These are phyloP conservation scores for Hycleus cichorii DNA, from an alignment of 1,140 invertebrate species.

Conservation along the genomic window DNA sequence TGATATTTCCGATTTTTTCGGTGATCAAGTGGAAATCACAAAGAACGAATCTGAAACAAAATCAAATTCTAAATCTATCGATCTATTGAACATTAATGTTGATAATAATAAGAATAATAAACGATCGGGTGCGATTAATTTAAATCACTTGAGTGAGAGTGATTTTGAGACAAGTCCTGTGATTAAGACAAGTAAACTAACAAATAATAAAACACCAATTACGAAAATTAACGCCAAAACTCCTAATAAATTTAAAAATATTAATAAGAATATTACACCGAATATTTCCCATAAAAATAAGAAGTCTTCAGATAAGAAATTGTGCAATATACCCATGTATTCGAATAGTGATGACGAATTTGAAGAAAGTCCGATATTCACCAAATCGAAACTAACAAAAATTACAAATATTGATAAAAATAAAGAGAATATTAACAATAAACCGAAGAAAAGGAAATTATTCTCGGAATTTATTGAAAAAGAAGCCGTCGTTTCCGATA, in stretches of 20 bases:
- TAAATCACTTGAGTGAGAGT: conserved; percentile 2
- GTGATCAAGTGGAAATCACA: background rate
- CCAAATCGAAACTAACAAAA: background rate
- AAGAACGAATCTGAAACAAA: background rate
- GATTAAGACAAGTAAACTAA: background rate
- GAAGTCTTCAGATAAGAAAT: background rate
- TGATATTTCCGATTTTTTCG: background rate
- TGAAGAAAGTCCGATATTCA: conserved; percentile 13
- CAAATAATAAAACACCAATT: conserved; percentile 3
- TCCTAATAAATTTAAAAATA: background rate
- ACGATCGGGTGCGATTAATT: background rate
- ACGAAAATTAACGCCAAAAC: conserved; percentile 4
- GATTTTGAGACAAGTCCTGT: conserved; percentile 11
- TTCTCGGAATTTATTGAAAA: conserved; percentile 27
- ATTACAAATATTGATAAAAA: background rate
- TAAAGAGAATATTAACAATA: background rate
- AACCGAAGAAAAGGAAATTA: background rate
- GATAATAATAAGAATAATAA: background rate
- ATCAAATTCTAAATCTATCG: too few species aligned
- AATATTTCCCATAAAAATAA: too few species aligned
- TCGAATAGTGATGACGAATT: conserved; percentile 26
- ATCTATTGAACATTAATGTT: too few species aligned
- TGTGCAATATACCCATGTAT: background rate
- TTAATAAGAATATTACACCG: background rate
- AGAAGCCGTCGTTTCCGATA: conserved; percentile 30